Conservation (phyloP, 2,888 invertebrate genomes). For the Poecilobothrus nobilitatus region DNA sequence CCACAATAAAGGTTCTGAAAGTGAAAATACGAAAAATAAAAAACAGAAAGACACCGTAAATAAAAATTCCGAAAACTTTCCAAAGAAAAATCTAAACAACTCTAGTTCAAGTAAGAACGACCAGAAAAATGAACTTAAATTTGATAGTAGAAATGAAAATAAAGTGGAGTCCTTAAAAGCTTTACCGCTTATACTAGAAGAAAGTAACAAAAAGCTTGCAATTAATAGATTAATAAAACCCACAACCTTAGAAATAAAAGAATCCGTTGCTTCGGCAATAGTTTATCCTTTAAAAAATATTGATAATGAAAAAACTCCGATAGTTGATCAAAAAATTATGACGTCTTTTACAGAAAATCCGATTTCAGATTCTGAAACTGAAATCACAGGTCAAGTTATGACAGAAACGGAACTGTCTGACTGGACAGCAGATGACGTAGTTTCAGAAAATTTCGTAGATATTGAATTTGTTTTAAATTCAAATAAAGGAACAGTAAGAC, state of each 20-base stretch:
- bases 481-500: slow-evolving; percentile 42
- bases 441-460: slow-evolving; percentile 65
- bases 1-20: slow-evolving; percentile 17
- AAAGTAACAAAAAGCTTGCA: slow-evolving; percentile 25
- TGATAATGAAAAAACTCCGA: slow-evolving; percentile 43
- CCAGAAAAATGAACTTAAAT: slow-evolving; percentile 35
- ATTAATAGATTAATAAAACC: not conserved
- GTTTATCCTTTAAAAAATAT: not conserved
- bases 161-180: slow-evolving; percentile 43
- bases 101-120: slow-evolving; percentile 28
- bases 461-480: slow-evolving; percentile 54
- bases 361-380: slow-evolving; percentile 61
- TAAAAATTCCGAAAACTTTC: slow-evolving; percentile 9
- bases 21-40: not conserved
- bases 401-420: slow-evolving; percentile 85
- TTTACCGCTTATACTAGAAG: slow-evolving; percentile 39
- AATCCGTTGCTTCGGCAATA: not conserved
- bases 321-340: slow-evolving; percentile 28
- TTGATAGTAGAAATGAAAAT: slow-evolving; percentile 43
- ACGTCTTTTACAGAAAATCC: slow-evolving; percentile 14
- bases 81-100: slow-evolving; percentile 6
- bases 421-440: slow-evolving; percentile 75
- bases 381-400: slow-evolving; percentile 61
- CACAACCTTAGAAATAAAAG: not conserved
- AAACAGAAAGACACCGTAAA: not conserved